Base-by-base conservation (phyloP, 2,113 vertebrate species). In the Cairina moschata region DNA sequence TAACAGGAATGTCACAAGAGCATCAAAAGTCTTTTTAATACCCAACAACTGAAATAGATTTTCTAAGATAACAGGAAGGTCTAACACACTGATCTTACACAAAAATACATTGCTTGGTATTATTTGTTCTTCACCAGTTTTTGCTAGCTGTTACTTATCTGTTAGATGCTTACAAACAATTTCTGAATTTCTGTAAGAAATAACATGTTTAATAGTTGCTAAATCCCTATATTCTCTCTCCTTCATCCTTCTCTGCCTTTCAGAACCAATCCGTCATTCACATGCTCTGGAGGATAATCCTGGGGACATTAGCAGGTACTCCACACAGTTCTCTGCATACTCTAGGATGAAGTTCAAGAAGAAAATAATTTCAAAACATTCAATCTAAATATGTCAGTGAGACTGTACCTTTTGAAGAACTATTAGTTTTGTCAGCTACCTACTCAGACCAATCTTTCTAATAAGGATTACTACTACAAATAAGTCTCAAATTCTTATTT, bases 1-100 rank as follows among this genome's bases (percentile, higher is more conserved):
- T 18, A 14, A 26, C 0, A 8, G 63, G 52, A 54, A 63, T 21
- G 25, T 10, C 22, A 0, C 0, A 15, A 15, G 32, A 59, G 40
- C n/a, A 32, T 8, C 50, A 46, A 7, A 66, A 66, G 40, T 9
- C 73, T 55, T 72, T 38, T 18, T 40, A 50, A 84, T 65, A 60
- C 10, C 15, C 31, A 65, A 5, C 6, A 38, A 13, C 2, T 3
- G n/a, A n/a, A 52, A 13, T 0, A 20, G 46, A 74, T 17, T 52
- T n/a, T 20, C 34, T 31, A 26, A 90, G 56, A 44, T 59, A 42
- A 63, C 17, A 42, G 25, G 54, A 58, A 62, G 40, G 20, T 67
- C 13, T 15, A 79, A 14, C 32, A 54, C n/a, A 2, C 15, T 23
- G 48, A 31, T 44, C 82, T 74, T 28, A 34, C 38, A 36, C 32